Evolutionary conservation across 1,140 invertebrate genomes (phyloP).

Genomic region (Streblospio benedicti): DNA sequence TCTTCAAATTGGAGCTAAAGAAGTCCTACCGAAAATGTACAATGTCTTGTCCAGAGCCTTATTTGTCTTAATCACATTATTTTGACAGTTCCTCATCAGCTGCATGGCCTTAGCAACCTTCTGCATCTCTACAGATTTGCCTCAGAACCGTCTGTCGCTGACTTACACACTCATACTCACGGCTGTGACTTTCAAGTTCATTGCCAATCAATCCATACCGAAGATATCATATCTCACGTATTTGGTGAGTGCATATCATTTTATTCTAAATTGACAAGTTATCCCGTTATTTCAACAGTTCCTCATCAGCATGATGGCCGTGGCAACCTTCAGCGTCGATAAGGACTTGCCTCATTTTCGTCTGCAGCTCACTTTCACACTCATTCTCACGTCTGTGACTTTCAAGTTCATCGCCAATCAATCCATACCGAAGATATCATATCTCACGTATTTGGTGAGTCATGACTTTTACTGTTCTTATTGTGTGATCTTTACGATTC

Average conservation of each 20-base stretch:
- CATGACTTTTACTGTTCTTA: neutral
- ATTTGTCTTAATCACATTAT: no score
- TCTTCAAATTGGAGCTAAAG: no score
- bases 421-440: conserved; percentile 18
- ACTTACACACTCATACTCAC: conserved; percentile 19
- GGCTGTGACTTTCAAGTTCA: conserved; percentile 19
- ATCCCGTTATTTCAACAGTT: conserved; percentile 10
- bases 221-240: conserved; percentile 20
- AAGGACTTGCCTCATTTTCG: conserved; percentile 14
- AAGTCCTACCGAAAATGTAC: no score
- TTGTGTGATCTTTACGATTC: neutral
- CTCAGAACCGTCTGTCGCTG: conserved; percentile 17
- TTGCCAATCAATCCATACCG: conserved; percentile 17
- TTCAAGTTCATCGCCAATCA: conserved; percentile 21
- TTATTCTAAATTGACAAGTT: no score
- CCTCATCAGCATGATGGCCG: conserved; percentile 10
- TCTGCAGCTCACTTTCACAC: conserved; percentile 17
- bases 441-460: conserved; percentile 19
- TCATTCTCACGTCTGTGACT: conserved; percentile 17
- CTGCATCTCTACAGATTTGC: conserved; percentile 8
- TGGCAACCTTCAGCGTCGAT: conserved; percentile 11
- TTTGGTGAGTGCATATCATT: conserved; percentile 17
- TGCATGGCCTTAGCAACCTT: conserved; percentile 11
- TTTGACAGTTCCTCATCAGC: conserved; percentile 16
- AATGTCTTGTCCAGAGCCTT: no score